phyloP scores from a whole-genome alignment of 2,888 invertebrate species.

The Cheiracanthium punctorium region DNA sequence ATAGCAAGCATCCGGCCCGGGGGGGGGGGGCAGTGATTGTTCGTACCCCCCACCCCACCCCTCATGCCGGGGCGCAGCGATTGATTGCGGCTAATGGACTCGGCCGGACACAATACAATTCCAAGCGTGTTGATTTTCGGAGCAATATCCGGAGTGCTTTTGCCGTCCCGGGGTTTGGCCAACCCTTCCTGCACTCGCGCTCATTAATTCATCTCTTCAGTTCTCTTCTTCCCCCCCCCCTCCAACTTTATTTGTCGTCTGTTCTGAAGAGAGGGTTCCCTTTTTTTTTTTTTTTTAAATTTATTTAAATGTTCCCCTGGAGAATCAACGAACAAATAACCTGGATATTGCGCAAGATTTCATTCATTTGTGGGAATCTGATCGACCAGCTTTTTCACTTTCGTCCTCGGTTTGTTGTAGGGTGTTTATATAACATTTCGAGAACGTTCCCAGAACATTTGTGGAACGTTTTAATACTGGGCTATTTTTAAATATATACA shows the following conservation, averaged over 20 bases:
- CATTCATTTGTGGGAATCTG: neutral
- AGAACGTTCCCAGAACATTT: too few species aligned
- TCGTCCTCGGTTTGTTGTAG: neutral
- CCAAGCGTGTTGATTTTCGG: slow-evolving; percentile 46
- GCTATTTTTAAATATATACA: too few species aligned
- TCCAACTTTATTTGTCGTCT: slow-evolving; percentile 7
- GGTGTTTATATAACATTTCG: too few species aligned
- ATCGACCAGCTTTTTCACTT: neutral
- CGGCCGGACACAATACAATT: slow-evolving; percentile 51
- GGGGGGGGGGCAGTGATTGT: slow-evolving; percentile 14
- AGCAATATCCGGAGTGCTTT: slow-evolving; percentile 63
- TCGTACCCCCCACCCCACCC: slow-evolving; percentile 24
- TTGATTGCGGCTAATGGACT: slow-evolving; percentile 65
- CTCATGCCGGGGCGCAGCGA: slow-evolving; percentile 44
- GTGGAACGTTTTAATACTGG: too few species aligned
- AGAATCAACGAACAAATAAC: neutral
- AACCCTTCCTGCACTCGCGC: slow-evolving; percentile 34
- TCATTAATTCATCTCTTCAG: slow-evolving; percentile 42
- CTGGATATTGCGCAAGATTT: neutral
- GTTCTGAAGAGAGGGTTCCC: neutral
- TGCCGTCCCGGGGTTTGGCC: slow-evolving; percentile 16
- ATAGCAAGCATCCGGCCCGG: slow-evolving; percentile 32
- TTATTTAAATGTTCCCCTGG: neutral
- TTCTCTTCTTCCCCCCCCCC: too few species aligned
- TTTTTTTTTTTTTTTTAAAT: too few species aligned